phyloP scores from a whole-genome alignment of 2,113 vertebrate species.

The Oncorhynchus nerka region DNA sequence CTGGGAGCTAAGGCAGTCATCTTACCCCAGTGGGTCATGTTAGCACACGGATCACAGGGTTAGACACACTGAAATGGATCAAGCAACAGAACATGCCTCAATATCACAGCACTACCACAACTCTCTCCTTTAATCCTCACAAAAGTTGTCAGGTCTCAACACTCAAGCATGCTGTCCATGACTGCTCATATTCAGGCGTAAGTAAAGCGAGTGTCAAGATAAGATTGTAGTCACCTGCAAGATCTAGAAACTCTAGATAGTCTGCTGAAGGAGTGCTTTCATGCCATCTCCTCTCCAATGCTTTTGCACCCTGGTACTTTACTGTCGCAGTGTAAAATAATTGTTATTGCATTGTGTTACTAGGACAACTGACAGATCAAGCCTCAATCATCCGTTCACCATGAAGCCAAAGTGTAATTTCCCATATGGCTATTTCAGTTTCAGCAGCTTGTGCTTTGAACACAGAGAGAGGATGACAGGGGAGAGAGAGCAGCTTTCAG shows the following conservation, averaged over 20 bases:
- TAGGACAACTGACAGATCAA: constrained; percentile 51
- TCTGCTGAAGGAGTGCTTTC: constrained; percentile 45
- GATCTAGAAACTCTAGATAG: constrained; percentile 37
- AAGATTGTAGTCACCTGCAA: constrained; percentile 50
- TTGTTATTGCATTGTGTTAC: constrained; percentile 55
- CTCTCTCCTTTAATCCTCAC: constrained; percentile 54
- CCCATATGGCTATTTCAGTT: constrained; percentile 43
- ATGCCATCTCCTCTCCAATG: constrained; percentile 22
- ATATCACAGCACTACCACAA: constrained; percentile 46
- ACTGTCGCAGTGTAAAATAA: constrained; percentile 51
- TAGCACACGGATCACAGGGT: constrained; percentile 72
- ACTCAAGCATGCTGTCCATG: constrained; percentile 47
- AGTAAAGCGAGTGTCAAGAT: constrained; percentile 45
- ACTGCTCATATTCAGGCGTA: constrained; percentile 58
- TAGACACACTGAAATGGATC: constrained; percentile 71
- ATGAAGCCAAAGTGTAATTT: constrained; percentile 44
- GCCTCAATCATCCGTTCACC: constrained; percentile 32
- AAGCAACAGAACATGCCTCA: constrained; percentile 64
- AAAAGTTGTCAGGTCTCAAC: constrained; percentile 52
- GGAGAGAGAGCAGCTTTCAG: constrained; percentile 16
- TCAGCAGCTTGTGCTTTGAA: constrained; percentile 41
- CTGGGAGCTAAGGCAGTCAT: constrained; percentile 57
- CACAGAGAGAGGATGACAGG: constrained; percentile 30
- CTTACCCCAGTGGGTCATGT: constrained; percentile 70
- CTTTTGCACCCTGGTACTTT: constrained; percentile 45